Base-by-base conservation (phyloP, 2,888 invertebrate species). In the Spodoptera littoralis region DNA sequence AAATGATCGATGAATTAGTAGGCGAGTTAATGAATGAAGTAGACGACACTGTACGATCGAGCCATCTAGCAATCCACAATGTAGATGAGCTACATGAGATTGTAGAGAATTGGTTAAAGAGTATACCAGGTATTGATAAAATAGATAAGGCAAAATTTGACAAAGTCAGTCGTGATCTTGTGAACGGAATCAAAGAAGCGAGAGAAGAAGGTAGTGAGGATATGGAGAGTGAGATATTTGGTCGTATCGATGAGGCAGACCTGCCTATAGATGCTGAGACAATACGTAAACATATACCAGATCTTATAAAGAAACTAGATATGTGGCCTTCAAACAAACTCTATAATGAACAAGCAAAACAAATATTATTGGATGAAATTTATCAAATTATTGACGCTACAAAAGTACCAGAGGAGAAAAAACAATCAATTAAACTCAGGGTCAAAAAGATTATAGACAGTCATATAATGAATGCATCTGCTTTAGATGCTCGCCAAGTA, bases 81-180 rank as follows among this genome's bases (percentile, higher is more conserved):
- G 36, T 67, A 42, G 58, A 73, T 46, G 52, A 79, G 63, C 51
- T 84, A n/a, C 46, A 61, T 22, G 45, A 78, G 46, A 70, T 74
- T 55, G 27, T 84, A 6, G 61, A 22, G 13, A 65, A 80, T 45
- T 85, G 81, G 82, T 57, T 87, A 11, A 67, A 76, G 41, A 62
- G 57, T 8, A 59, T 76, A 45, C 49, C 74, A 30, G 52, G 60
- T 24, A 62, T 57, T 1, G 59, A 46, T 36, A 22, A 68, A 11
- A 41, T 72, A 43, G 18, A 45, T 22, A 52, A 56, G 18, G 36
- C 27, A 11, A 65, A 62, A 46, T 44, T 67, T 5, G 30, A 54
- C 8, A 48, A 58, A 47, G 11, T 71, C 4, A 18, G 18, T 9
- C 27, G 57, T 13, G 62, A 77, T 5, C 42, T 78, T 18, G 27